Evolutionary conservation across 2,888 invertebrate species (phyloP).

Genomic region (Meteorus cinctellus): DNA sequence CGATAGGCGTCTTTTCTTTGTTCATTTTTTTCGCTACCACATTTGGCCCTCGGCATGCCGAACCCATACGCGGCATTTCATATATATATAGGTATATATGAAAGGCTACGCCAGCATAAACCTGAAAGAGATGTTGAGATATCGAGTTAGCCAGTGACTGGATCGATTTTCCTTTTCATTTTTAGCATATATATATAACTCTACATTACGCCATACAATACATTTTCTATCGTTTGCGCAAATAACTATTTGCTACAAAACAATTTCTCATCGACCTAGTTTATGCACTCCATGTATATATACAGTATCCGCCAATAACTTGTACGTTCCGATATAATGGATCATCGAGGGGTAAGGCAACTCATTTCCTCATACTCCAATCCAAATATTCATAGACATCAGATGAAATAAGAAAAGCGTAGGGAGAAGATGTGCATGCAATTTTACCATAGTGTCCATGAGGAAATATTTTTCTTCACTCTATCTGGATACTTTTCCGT

Average conservation of each 20-base stretch:
- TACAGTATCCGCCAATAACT: neutral
- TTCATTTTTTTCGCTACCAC: conserved; percentile 7
- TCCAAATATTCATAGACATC: too few relatives aligned
- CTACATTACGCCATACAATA: neutral
- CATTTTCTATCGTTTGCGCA: neutral
- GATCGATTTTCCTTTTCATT: conserved; percentile 13
- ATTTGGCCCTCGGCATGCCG: conserved; percentile 20
- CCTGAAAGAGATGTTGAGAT: conserved; percentile 23
- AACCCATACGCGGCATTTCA: conserved; percentile 6
- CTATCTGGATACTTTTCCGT: neutral
- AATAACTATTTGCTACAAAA: neutral
- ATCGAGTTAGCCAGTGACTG: conserved; percentile 7
- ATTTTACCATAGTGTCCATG: too few relatives aligned
- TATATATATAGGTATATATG: conserved; percentile 16
- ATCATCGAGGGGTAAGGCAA: too few relatives aligned
- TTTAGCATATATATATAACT: neutral
- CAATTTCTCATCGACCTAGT: conserved; percentile 10
- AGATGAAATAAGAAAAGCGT: too few relatives aligned
- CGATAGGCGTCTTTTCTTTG: conserved; percentile 28
- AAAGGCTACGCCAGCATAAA: conserved; percentile 24
- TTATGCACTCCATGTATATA: neutral
- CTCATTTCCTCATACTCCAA: too few relatives aligned
- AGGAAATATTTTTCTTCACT: too few relatives aligned
- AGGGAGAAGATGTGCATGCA: too few relatives aligned
- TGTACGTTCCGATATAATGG: neutral